These are phyloP conservation scores for Prunella strophiata DNA, from an alignment of 2,797 vertebrate genomes.

Conservation along the genomic window DNA sequence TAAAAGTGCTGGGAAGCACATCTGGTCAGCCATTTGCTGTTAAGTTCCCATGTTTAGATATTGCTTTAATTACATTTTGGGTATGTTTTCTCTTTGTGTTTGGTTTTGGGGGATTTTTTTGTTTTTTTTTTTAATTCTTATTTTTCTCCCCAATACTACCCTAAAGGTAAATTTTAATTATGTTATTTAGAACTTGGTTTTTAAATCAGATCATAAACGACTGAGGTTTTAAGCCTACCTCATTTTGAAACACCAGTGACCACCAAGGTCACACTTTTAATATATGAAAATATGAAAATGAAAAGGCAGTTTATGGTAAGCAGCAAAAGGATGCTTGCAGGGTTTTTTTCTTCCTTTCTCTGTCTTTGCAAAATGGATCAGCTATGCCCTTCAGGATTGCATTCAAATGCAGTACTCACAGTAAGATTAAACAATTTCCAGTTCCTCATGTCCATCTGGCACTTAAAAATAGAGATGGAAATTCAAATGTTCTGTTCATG, in stretches of 20 bases:
- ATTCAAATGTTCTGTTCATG: neutral
- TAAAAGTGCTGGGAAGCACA: conserved; percentile 49
- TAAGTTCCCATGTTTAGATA: conserved; percentile 46
- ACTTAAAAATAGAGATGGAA: neutral
- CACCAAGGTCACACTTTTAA: conserved; percentile 5
- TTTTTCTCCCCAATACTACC: conserved; percentile 16
- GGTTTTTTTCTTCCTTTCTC: neutral
- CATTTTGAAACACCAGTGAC: neutral
- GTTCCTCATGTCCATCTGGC: neutral
- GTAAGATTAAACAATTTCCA: neutral
- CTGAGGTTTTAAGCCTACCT: neutral
- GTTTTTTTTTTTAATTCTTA: neutral
- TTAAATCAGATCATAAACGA: neutral
- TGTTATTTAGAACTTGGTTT: conserved; percentile 58
- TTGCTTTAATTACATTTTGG: conserved; percentile 78
- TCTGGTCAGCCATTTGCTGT: conserved; percentile 69
- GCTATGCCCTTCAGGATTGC: neutral
- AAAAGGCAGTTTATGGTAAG: neutral
- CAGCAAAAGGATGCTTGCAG: neutral
- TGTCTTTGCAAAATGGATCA: neutral
- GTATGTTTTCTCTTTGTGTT: neutral
- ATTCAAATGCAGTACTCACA: neutral
- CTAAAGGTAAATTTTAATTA: conserved; percentile 78
- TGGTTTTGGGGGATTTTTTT: neutral
- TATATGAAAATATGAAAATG: neutral